Conservation (phyloP, 2,888 invertebrate genomes). For the Platycheirus rosarum region DNA sequence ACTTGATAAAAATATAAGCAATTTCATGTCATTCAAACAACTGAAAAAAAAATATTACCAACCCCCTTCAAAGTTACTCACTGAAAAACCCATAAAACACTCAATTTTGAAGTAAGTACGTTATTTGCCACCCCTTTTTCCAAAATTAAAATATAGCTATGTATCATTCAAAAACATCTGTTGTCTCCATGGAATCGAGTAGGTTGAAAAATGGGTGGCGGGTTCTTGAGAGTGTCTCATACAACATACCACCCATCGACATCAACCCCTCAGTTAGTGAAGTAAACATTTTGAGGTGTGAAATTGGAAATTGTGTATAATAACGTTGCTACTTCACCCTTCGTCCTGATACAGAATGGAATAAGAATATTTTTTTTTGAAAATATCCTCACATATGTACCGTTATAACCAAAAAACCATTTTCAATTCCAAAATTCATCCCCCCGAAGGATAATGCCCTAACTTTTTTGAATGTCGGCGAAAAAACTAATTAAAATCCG, state of each 20-base stretch:
- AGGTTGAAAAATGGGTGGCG: background rate
- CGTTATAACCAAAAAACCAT: conserved; percentile 1
- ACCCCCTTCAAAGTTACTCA: conserved; percentile 17
- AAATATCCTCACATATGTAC: conserved; percentile 12
- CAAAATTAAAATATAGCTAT: conserved; percentile 61
- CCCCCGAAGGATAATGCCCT: conserved; percentile 5
- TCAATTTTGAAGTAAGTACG: conserved; percentile 35
- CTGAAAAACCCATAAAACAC: conserved; percentile 42
- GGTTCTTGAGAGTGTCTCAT: background rate
- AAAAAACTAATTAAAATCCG: conserved; percentile 71
- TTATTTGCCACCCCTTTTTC: conserved; percentile 49
- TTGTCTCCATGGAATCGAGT: conserved; percentile 69
- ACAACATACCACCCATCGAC: conserved; percentile 15
- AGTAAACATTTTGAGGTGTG: conserved; percentile 54
- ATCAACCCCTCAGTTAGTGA: conserved; percentile 1
- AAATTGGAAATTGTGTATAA: conserved; percentile 55
- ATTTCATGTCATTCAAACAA: conserved; percentile 39
- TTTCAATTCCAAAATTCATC: conserved; percentile 39
- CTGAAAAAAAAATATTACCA: conserved; percentile 9
- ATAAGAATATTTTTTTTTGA: conserved; percentile 12
- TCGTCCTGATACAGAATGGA: conserved; percentile 11
- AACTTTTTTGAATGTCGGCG: conserved; percentile 25
- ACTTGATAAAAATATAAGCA: conserved; percentile 50
- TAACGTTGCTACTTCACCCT: conserved; percentile 28
- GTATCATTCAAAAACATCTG: conserved; percentile 72